Evolutionary conservation across 2,888 invertebrate genomes (phyloP), one percentile per base, ranked within the genome.

Genomic region (Leptopilina myrica): DNA sequence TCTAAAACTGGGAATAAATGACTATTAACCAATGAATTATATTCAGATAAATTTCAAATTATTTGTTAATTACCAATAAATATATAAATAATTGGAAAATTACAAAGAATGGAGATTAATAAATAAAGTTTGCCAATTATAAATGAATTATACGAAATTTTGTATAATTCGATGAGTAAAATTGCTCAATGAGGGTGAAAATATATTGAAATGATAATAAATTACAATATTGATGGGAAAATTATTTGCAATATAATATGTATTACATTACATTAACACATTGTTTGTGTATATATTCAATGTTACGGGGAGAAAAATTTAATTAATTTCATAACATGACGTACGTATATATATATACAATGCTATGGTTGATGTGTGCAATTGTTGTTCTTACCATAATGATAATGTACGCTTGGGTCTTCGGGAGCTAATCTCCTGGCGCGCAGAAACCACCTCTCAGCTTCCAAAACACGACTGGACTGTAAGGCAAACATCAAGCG

Each of bases 401-500:
- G 97, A 92, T 97, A 97, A 92, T 97, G 95, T 75, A 97, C 96
- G 86, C 95, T 95, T 15, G 96, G 95, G 91, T 98, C 97, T 83
- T 95, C 94, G 33, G 97, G 97, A 80, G 97, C 97, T 87, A 98
- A 92, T 84, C 94, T 93, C 85, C 96, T 93, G 43, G 98, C 98
- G 91, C 96, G 96, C 88, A 95, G 94, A 91, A 97, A 98, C 97
- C 97, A 97, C 89, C 95, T 94, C 92, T 98, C 98, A 1, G 98
- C 98, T 92, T 97, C 97, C 78, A 94, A 93, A 80, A 95, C 93
- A 88, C 97, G 94, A 89, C 96, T 97, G 90, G 96, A 94, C 96
- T 96, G 93, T 75, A 93, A 93, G 84, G 78, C 76, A 73, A 65
- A 62, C 14, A 73, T 73, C 73, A 73, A 73, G 73, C 73, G 73